phyloP scores from a whole-genome alignment of 2,113 vertebrate species.

The Dendropsophus ebraccatus region DNA sequence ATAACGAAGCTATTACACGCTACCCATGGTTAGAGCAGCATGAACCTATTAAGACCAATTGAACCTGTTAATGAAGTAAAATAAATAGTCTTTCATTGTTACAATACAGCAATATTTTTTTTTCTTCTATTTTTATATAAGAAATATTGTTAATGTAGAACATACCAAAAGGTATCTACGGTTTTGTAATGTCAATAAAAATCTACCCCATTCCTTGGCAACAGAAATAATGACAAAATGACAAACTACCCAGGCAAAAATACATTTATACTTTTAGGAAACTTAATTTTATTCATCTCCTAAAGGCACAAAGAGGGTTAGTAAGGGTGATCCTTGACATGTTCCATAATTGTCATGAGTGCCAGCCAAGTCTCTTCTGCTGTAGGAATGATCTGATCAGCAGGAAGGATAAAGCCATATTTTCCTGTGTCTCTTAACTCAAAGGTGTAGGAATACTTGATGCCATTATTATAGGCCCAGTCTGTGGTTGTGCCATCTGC shows the following conservation, averaged over 20 bases:
- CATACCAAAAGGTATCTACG: no score
- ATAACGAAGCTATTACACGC: no score
- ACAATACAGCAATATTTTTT: no score
- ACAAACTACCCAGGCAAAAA: not conserved
- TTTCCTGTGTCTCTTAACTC: constrained; percentile 86
- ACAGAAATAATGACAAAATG: not conserved
- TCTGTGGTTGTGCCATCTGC: constrained; percentile 83
- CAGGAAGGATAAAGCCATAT: constrained; percentile 85
- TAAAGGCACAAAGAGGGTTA: constrained; percentile 53
- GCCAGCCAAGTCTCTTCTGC: constrained; percentile 87
- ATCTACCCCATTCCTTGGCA: not conserved
- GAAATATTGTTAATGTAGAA: not conserved
- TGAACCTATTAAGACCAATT: no score
- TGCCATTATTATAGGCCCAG: constrained; percentile 82
- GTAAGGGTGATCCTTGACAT: constrained; percentile 75
- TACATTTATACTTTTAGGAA: not conserved
- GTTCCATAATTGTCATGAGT: constrained; percentile 78
- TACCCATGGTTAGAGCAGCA: no score
- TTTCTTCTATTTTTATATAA: not conserved
- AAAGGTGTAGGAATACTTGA: constrained; percentile 85
- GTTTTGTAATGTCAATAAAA: no score
- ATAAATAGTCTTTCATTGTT: no score
- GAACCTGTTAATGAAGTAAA: no score
- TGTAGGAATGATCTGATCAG: constrained; percentile 84
- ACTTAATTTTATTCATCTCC: not conserved